Evolutionary conservation across 64 coral and sea anemone genomes (phyloP).

Genomic region (Stichodactyla helianthus): DNA sequence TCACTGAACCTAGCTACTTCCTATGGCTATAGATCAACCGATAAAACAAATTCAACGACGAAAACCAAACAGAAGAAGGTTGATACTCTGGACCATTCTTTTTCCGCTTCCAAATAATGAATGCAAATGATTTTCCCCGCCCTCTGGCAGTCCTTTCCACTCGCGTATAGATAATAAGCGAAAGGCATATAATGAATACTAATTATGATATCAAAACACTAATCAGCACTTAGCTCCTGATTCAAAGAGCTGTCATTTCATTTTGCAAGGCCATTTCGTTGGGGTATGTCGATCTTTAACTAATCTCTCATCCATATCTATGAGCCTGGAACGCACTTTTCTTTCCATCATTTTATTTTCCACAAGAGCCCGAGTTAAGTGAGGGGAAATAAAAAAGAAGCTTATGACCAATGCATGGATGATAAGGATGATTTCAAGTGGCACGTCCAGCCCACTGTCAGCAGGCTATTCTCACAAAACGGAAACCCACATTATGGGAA

Average conservation of each 20-base stretch:
- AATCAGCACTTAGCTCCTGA: slow-evolving; percentile 11
- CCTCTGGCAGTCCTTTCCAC: neutral
- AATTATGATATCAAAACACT: slow-evolving; percentile 10
- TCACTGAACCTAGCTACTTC: neutral
- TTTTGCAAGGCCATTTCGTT: neutral
- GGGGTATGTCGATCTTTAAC: neutral
- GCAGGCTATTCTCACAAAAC: slow-evolving; percentile 14
- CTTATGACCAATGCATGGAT: slow-evolving; percentile 17
- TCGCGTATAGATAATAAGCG: neutral
- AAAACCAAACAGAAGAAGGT: neutral
- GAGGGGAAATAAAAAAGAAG: slow-evolving; percentile 10
- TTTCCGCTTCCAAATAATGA: neutral
- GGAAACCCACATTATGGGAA: slow-evolving; percentile 10
- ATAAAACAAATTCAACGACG: slow-evolving; percentile 2
- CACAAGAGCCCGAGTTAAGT: slow-evolving; percentile 12
- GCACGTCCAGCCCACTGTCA: slow-evolving; percentile 6
- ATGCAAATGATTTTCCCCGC: neutral
- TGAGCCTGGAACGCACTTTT: slow-evolving; percentile 2
- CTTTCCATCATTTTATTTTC: slow-evolving; percentile 11
- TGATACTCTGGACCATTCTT: neutral
- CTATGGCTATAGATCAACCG: neutral
- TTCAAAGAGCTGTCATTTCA: slow-evolving; percentile 7
- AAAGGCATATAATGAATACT: neutral
- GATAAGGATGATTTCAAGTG: slow-evolving; percentile 17
- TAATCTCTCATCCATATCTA: slow-evolving; percentile 1